Conservation (phyloP, 2,888 invertebrate species). For the Calliphora vomitoria region DNA sequence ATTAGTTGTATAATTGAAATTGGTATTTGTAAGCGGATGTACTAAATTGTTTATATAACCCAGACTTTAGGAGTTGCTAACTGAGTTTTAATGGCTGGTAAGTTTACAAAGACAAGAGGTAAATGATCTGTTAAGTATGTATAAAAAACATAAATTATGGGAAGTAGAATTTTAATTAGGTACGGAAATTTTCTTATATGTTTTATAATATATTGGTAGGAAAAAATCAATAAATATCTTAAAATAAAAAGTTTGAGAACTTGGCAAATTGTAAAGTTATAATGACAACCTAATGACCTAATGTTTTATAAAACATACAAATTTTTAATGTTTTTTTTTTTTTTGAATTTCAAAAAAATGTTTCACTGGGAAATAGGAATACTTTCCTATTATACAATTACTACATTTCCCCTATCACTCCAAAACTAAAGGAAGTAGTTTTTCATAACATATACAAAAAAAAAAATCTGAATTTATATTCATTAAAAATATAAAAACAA, state of each 20-base stretch:
- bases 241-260: too few species aligned
- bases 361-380: background rate
- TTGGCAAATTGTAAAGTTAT: too few species aligned
- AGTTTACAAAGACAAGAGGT: background rate
- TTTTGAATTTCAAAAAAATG: too few species aligned
- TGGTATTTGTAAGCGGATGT: conserved; percentile 11
- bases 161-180: background rate
- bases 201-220: too few species aligned
- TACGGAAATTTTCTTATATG: too few species aligned
- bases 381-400: background rate
- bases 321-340: too few species aligned
- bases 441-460: background rate
- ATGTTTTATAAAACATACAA: too few species aligned
- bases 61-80: background rate
- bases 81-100: background rate
- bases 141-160: background rate
- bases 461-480: background rate
- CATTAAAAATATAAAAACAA: background rate
- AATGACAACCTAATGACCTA: too few species aligned
- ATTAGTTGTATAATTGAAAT: conserved; percentile 31
- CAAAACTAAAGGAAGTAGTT: conserved; percentile 7
- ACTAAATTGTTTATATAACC: background rate
- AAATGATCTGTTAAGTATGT: background rate
- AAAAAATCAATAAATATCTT: too few species aligned
- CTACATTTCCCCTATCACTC: background rate